A percentile compares a stretch with the other conserved stretches of the same genome.
phyloP scores from a whole-genome alignment of 1,140 invertebrate genomes.

The Drosophila virilis region DNA sequence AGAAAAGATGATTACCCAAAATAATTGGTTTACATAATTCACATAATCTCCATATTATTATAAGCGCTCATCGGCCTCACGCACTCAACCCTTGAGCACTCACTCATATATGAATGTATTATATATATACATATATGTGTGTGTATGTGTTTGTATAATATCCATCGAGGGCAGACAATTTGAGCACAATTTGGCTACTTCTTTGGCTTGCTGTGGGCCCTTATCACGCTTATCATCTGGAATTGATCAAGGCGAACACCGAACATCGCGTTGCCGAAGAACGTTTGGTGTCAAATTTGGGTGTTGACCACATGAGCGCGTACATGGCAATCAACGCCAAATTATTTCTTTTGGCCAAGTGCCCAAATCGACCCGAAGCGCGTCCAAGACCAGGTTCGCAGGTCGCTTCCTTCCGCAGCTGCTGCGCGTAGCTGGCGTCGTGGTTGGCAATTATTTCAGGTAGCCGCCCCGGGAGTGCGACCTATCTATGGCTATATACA shows the following conservation, averaged over 20 bases:
- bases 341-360: conserved; percentile 66
- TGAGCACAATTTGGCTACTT: conserved; percentile 52
- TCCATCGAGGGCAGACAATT: conserved; percentile 21
- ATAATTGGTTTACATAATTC: conserved; percentile 35
- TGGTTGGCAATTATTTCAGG: conserved; percentile 72
- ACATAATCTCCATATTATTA: conserved; percentile 44
- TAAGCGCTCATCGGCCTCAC: not conserved
- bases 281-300: conserved; percentile 75
- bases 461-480: conserved; percentile 53
- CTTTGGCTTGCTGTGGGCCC: conserved; percentile 24
- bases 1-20: conserved; percentile 41
- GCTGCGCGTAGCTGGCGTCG: conserved; percentile 3
- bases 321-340: conserved; percentile 81
- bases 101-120: not conserved
- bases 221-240: conserved; percentile 65
- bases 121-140: not conserved
- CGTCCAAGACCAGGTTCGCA: not conserved
- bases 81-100: not conserved
- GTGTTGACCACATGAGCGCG: conserved; percentile 78
- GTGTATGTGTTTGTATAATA: not conserved
- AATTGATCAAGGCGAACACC: conserved; percentile 54
- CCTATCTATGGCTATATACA: conserved; percentile 48
- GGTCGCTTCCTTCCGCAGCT: conserved; percentile 57
- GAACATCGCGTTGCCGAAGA: conserved; percentile 6
- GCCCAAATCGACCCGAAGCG: not conserved